Evolutionary conservation across 23 tunicate species (phyloP).

Genomic region (Styela clava): DNA sequence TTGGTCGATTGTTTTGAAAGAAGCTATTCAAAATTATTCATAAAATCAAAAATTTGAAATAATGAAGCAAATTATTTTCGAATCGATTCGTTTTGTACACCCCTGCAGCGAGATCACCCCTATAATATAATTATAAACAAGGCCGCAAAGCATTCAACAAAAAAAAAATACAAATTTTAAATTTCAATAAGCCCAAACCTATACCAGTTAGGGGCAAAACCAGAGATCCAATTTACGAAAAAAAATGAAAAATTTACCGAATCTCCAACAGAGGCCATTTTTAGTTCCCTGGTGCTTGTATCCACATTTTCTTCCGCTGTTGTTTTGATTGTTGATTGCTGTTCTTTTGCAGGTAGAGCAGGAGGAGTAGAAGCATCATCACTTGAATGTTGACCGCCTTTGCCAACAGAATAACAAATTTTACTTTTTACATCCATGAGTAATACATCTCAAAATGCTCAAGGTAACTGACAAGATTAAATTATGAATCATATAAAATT

Average conservation of each 20-base stretch:
- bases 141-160: no score
- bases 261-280: slow-evolving; percentile 26
- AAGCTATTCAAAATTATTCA: no score
- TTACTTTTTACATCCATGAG: neutral
- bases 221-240: no score
- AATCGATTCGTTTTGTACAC: no score
- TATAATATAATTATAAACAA: no score
- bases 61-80: no score
- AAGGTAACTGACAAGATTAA: neutral
- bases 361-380: slow-evolving; percentile 19
- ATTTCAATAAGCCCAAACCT: no score
- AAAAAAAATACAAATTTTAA: no score
- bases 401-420: neutral
- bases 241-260: slow-evolving; percentile 3
- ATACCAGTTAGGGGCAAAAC: no score
- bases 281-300: slow-evolving; percentile 25
- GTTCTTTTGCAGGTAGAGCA: neutral
- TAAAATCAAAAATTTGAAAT: no score
- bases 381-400: slow-evolving; percentile 28
- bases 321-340: neutral
- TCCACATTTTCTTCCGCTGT: neutral
- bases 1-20: no score
- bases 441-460: neutral
- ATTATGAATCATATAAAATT: neutral
- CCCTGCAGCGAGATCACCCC: no score